phyloP scores from a whole-genome alignment of 2,797 vertebrate species.

The Sebastes diaconus region DNA sequence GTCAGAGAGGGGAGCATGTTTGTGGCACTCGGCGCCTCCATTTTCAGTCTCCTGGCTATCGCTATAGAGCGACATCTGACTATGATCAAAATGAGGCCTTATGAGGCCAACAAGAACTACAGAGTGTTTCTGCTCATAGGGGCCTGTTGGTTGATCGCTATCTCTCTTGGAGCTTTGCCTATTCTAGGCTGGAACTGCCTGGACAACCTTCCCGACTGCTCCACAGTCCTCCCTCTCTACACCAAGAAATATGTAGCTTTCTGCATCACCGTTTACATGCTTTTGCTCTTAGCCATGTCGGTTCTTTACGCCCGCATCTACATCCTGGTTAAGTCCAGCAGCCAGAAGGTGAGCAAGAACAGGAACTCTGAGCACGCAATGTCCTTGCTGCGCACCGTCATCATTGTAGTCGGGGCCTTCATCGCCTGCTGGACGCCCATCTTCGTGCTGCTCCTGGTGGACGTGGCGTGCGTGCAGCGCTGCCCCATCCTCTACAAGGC shows the following conservation, averaged over 20 bases:
- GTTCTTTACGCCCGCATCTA: constrained; percentile 94
- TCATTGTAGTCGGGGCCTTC: constrained; percentile 94
- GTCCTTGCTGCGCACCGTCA: constrained; percentile 93
- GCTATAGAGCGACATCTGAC: constrained; percentile 96
- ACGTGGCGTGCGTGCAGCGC: constrained; percentile 87
- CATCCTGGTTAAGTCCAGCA: constrained; percentile 92
- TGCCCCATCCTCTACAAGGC: constrained; percentile 88
- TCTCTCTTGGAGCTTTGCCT: constrained; percentile 90
- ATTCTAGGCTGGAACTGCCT: constrained; percentile 97
- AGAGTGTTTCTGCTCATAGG: constrained; percentile 96
- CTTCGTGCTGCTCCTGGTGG: constrained; percentile 91
- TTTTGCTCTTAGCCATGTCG: constrained; percentile 89
- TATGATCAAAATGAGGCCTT: constrained; percentile 99
- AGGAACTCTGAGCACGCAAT: constrained; percentile 91
- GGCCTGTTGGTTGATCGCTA: constrained; percentile 91
- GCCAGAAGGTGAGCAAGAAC: constrained; percentile 91
- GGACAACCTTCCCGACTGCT: constrained; percentile 89
- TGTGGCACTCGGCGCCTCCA: constrained; percentile 92
- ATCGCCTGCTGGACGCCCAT: constrained; percentile 95
- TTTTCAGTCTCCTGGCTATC: constrained; percentile 94
- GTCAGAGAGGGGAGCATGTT: constrained; percentile 95
- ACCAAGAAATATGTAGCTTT: constrained; percentile 94
- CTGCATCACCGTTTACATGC: constrained; percentile 90
- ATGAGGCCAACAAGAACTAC: constrained; percentile 93
- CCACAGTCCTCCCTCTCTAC: constrained; percentile 93